A percentile compares a stretch with the other conserved stretches of the same genome.
Conservation (phyloP, 2,888 invertebrate genomes). For the Synanthedon andrenaeformis region DNA sequence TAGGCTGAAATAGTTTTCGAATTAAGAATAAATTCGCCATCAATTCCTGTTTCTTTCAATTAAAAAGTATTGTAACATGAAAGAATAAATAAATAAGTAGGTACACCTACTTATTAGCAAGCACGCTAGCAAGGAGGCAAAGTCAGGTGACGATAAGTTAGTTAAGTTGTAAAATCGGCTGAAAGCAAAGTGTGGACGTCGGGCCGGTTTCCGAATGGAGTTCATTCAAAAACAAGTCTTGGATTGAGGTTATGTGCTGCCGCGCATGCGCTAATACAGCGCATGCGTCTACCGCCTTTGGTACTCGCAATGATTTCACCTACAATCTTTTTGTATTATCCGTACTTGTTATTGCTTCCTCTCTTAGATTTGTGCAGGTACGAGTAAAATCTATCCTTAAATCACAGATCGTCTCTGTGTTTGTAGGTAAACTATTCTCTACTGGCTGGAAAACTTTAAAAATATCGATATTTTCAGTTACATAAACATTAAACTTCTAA, state of each 20-base stretch:
- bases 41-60: too few species aligned
- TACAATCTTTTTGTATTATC: slow-evolving; percentile 31
- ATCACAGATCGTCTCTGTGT: too few species aligned
- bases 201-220: slow-evolving; percentile 44
- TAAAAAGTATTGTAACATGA: too few species aligned
- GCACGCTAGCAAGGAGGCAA: not conserved
- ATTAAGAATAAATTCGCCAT: too few species aligned
- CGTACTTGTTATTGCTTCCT: not conserved
- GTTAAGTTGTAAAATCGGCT: slow-evolving; percentile 31
- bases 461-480: too few species aligned
- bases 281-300: slow-evolving; percentile 32
- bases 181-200: slow-evolving; percentile 47
- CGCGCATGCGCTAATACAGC: slow-evolving; percentile 53
- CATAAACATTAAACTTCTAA: too few species aligned
- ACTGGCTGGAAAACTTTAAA: too few species aligned
- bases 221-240: slow-evolving; percentile 67
- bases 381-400: too few species aligned
- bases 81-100: too few species aligned
- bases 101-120: not conserved
- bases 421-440: too few species aligned
- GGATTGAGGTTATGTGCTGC: slow-evolving; percentile 60
- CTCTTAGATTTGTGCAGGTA: too few species aligned
- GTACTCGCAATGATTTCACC: slow-evolving; percentile 60
- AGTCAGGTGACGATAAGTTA: slow-evolving; percentile 10
- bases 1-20: too few species aligned